Conservation (phyloP, 92 coral and sea anemone species). For the Bergia puertoricense region DNA sequence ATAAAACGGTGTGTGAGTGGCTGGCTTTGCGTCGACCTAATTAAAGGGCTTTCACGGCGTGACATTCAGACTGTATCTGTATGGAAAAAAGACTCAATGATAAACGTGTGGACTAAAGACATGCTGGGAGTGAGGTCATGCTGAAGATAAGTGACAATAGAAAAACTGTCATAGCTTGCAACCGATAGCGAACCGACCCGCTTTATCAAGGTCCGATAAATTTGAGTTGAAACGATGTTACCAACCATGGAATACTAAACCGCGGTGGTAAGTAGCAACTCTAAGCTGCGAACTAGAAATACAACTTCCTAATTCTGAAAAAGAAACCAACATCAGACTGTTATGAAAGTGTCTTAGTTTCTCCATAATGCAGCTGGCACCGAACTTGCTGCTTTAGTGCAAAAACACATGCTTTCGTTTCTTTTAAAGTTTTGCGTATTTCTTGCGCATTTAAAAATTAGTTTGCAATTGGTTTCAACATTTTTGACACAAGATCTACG, state of each 20-base stretch:
- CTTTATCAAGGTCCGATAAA: background rate
- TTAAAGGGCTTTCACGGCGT: conserved; percentile 5
- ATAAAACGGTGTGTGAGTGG: background rate
- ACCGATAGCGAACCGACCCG: background rate
- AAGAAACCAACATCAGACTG: background rate
- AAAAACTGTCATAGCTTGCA: background rate
- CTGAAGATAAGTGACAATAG: background rate
- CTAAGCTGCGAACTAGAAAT: no score
- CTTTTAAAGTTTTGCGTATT: background rate
- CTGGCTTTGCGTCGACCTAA: background rate
- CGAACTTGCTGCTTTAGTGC: background rate
- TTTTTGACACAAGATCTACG: background rate
- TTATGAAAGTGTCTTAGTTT: background rate
- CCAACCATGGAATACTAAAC: background rate
- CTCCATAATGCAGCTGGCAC: background rate
- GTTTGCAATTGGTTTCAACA: background rate
- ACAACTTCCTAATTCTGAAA: background rate
- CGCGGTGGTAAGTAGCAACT: background rate
- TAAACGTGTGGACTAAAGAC: background rate
- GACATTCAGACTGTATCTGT: background rate
- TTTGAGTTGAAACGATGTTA: background rate
- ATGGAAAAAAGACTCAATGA: conserved; percentile 3
- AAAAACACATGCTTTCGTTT: background rate
- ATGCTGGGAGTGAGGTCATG: conserved; percentile 24
- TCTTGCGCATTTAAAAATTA: background rate